Conservation (phyloP, 2,113 vertebrate genomes). For the Bujurquina vittata region DNA sequence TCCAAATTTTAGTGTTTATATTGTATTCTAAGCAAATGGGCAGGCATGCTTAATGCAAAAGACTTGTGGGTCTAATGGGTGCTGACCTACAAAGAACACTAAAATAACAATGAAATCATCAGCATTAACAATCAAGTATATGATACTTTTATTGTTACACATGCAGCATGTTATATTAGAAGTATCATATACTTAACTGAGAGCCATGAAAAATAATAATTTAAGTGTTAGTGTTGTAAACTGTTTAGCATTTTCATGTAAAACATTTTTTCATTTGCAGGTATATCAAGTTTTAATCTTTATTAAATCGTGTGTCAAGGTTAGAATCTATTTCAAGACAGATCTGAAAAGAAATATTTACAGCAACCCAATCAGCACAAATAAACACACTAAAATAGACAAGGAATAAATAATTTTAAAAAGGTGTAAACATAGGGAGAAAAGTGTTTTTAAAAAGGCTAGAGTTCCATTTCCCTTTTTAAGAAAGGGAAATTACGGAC, state of each 20-base stretch:
- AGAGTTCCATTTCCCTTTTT: background rate
- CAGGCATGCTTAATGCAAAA: too few relatives aligned
- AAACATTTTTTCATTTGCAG: background rate
- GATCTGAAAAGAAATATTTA: background rate
- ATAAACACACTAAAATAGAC: too few relatives aligned
- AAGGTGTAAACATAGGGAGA: background rate
- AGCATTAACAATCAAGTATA: background rate
- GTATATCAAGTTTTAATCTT: background rate
- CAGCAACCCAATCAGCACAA: background rate
- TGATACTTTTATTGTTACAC: background rate
- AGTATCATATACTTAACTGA: background rate
- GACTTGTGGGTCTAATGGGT: background rate
- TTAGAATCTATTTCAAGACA: background rate
- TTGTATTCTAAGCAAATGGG: too few relatives aligned
- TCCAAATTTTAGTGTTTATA: too few relatives aligned
- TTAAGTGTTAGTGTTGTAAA: background rate
- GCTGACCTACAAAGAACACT: rapidly evolving
- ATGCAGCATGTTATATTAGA: background rate
- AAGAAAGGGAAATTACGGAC: background rate
- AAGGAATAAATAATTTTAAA: too few relatives aligned
- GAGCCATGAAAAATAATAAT: background rate
- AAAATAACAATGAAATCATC: background rate
- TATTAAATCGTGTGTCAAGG: background rate
- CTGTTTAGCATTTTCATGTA: background rate
- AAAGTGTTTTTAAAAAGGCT: background rate